A percentile compares a stretch with the other conserved stretches of the same genome.
These are phyloP conservation scores for Hymenochirus boettgeri DNA, from an alignment of 2,113 vertebrate genomes.

Conservation along the genomic window DNA sequence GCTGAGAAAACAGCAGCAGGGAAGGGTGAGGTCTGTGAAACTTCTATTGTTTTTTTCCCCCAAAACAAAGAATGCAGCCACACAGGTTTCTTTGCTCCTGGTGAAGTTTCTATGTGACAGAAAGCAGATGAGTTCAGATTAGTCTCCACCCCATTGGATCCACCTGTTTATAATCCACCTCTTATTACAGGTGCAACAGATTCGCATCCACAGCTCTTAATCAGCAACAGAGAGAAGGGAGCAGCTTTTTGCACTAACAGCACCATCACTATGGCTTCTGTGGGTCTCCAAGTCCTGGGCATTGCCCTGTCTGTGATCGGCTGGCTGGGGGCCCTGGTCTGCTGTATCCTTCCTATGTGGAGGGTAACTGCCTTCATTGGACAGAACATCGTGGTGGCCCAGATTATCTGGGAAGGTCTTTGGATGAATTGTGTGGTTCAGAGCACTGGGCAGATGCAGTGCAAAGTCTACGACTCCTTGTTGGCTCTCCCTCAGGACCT, in stretches of 20 bases:
- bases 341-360: slow-evolving; percentile 85
- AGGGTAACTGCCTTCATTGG: slow-evolving; percentile 80
- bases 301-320: slow-evolving; percentile 77
- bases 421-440: slow-evolving; percentile 91
- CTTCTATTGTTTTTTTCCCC: slow-evolving; percentile 33
- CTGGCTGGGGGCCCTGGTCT: slow-evolving; percentile 74
- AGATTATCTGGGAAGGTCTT: slow-evolving; percentile 88
- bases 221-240: background rate
- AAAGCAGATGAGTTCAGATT: no score
- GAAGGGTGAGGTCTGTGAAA: slow-evolving; percentile 28
- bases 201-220: background rate
- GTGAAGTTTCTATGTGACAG: slow-evolving; percentile 40
- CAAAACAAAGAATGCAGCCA: slow-evolving; percentile 60
- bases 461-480: slow-evolving; percentile 80
- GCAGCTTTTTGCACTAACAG: background rate
- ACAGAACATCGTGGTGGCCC: slow-evolving; percentile 79
- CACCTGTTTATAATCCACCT: slow-evolving; percentile 55
- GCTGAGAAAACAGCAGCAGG: background rate
- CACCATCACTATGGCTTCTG: slow-evolving; percentile 66
- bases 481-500: slow-evolving; percentile 73
- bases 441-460: slow-evolving; percentile 87
- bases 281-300: slow-evolving; percentile 81
- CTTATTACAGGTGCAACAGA: background rate
- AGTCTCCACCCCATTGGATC: slow-evolving; percentile 50
- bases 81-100: slow-evolving; percentile 63